phyloP scores from a whole-genome alignment of 1,140 invertebrate genomes.

The Trypoxylus dichotomus region DNA sequence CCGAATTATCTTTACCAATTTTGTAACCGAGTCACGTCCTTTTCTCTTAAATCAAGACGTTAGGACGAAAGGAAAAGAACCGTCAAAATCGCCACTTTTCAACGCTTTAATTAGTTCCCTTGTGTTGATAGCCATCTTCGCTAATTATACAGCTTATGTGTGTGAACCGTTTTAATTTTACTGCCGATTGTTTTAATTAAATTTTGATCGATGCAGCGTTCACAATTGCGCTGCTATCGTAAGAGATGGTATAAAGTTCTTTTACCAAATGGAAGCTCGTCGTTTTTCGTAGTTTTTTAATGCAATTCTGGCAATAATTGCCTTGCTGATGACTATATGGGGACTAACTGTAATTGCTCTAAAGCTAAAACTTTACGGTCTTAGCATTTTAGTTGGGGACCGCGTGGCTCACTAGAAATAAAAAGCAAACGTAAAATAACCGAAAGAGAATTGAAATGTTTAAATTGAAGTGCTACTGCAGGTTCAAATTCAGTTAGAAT shows the following conservation, averaged over 20 bases:
- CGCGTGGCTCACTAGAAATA: background rate
- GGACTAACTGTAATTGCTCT: background rate
- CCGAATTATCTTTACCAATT: background rate
- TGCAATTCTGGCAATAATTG: background rate
- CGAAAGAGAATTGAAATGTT: background rate
- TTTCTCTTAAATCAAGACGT: background rate
- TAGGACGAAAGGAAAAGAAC: background rate
- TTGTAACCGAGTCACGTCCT: background rate
- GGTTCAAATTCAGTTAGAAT: background rate
- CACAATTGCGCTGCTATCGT: background rate
- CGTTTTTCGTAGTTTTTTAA: background rate
- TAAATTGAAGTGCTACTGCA: background rate
- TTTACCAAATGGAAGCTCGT: background rate
- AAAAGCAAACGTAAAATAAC: background rate
- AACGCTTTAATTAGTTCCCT: background rate
- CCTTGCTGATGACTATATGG: background rate
- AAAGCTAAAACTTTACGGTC: background rate
- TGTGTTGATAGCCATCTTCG: background rate
- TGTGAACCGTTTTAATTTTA: background rate
- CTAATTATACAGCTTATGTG: background rate
- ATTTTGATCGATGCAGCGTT: background rate
- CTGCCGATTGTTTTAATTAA: constrained; percentile 3
- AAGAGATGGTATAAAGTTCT: background rate
- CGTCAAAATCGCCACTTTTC: background rate
- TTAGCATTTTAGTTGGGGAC: no score